Evolutionary conservation across 2,888 invertebrate genomes (phyloP).

Genomic region (Agrilus cyanescens): DNA sequence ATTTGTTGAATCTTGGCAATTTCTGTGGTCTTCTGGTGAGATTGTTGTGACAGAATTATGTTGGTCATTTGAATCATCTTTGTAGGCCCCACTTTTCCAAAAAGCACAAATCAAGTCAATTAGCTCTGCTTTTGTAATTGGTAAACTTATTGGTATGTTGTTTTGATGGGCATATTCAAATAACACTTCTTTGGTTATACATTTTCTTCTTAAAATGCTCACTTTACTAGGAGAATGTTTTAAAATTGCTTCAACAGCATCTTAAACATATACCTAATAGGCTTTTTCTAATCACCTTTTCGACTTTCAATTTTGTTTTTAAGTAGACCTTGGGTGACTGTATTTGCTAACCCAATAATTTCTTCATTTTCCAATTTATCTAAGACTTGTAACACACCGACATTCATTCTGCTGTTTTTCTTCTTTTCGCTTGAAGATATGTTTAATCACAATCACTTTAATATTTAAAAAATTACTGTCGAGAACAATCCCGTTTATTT

Average conservation of each 20-base stretch:
- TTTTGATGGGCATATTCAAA: constrained; percentile 42
- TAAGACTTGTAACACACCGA: constrained; percentile 9
- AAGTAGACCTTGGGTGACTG: constrained; percentile 29
- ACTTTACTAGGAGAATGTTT: constrained; percentile 37
- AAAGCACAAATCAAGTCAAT: constrained; percentile 35
- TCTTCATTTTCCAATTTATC: constrained; percentile 21
- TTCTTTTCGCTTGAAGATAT: too few species aligned
- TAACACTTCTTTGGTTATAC: constrained; percentile 41
- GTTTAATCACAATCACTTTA: too few species aligned
- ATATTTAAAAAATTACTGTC: too few species aligned
- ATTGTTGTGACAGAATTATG: background rate
- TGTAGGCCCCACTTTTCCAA: constrained; percentile 29
- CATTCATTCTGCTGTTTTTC: too few species aligned
- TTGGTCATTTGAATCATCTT: background rate
- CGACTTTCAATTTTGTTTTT: constrained; percentile 20
- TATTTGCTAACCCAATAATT: constrained; percentile 22
- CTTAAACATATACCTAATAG: constrained; percentile 26
- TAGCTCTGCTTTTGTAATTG: constrained; percentile 40
- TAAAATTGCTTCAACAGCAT: constrained; percentile 40
- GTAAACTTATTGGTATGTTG: constrained; percentile 33
- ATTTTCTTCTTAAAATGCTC: constrained; percentile 39
- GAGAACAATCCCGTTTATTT: too few species aligned
- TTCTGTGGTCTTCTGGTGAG: background rate
- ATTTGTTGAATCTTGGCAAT: too few species aligned
- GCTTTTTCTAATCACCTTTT: constrained; percentile 20